These are phyloP conservation scores for Sylvilagus floridanus DNA, from an alignment of 2,797 vertebrate species.

Conservation along the genomic window DNA sequence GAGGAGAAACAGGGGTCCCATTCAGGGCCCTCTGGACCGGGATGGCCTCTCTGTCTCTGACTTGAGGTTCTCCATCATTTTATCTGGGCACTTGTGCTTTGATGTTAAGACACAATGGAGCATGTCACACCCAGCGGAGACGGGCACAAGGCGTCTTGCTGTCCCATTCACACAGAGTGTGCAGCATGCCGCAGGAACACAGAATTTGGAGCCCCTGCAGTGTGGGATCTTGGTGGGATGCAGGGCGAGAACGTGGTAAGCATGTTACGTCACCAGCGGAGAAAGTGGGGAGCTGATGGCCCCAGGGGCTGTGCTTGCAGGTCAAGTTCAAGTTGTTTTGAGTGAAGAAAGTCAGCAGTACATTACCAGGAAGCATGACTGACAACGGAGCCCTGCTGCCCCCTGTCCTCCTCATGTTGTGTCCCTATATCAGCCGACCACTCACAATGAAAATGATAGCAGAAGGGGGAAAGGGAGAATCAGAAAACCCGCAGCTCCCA, in stretches of 20 bases:
- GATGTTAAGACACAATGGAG: background rate
- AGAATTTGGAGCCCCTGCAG: rapidly evolving
- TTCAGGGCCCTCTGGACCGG: background rate
- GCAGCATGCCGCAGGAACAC: background rate
- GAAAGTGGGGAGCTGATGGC: background rate
- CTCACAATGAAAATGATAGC: background rate
- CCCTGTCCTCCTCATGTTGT: background rate
- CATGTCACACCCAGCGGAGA: background rate
- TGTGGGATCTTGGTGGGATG: background rate
- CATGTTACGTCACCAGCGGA: rapidly evolving
- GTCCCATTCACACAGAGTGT: rapidly evolving
- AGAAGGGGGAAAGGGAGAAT: background rate
- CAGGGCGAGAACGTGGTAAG: background rate
- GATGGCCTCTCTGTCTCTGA: background rate
- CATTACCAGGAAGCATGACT: background rate
- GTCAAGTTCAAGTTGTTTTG: background rate
- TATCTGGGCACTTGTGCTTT: background rate
- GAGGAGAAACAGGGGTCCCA: rapidly evolving
- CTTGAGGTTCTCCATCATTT: background rate
- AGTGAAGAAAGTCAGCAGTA: background rate
- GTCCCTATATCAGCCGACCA: background rate
- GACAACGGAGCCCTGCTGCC: background rate
- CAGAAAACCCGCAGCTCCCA: background rate
- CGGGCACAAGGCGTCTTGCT: background rate
- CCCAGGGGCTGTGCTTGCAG: background rate